These are phyloP conservation scores for Lethocerus indicus DNA, from an alignment of 1,140 invertebrate genomes.

Conservation along the genomic window DNA sequence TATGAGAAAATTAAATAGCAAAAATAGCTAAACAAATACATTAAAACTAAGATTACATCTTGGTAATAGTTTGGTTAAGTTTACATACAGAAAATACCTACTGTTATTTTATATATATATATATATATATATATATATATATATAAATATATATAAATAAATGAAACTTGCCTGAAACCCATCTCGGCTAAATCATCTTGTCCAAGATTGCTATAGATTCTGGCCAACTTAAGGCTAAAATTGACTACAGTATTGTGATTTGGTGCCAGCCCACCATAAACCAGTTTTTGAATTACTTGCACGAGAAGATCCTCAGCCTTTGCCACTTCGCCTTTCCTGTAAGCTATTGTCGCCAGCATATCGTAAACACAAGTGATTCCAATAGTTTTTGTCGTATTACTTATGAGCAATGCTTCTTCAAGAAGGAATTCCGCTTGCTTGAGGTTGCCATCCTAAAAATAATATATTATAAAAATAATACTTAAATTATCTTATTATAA, in stretches of 20 bases:
- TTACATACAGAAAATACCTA: too few relatives aligned
- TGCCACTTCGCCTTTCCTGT: not conserved
- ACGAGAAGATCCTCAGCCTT: slow-evolving; percentile 6
- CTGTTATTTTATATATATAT: too few relatives aligned
- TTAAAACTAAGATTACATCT: too few relatives aligned
- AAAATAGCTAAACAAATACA: too few relatives aligned
- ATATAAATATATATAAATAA: too few relatives aligned
- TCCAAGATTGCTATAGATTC: slow-evolving; percentile 5
- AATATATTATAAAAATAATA: slow-evolving; percentile 6
- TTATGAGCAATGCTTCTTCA: not conserved
- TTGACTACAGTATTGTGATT: slow-evolving; percentile 3
- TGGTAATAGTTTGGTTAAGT: too few relatives aligned
- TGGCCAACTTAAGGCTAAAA: slow-evolving; percentile 8
- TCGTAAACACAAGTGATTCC: slow-evolving; percentile 10
- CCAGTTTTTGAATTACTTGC: slow-evolving; percentile 1
- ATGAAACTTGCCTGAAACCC: slow-evolving; percentile 8
- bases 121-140: too few relatives aligned
- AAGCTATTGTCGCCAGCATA: slow-evolving; percentile 9
- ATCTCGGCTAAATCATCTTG: slow-evolving; percentile 3
- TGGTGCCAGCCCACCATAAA: not conserved
- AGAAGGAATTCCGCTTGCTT: slow-evolving; percentile 7
- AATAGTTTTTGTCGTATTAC: not conserved
- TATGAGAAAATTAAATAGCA: too few relatives aligned
- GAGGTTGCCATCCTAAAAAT: slow-evolving; percentile 3
- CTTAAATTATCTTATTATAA: not conserved